Base-by-base conservation (phyloP, 2,797 vertebrate species). In the Epinephelus awoara region DNA sequence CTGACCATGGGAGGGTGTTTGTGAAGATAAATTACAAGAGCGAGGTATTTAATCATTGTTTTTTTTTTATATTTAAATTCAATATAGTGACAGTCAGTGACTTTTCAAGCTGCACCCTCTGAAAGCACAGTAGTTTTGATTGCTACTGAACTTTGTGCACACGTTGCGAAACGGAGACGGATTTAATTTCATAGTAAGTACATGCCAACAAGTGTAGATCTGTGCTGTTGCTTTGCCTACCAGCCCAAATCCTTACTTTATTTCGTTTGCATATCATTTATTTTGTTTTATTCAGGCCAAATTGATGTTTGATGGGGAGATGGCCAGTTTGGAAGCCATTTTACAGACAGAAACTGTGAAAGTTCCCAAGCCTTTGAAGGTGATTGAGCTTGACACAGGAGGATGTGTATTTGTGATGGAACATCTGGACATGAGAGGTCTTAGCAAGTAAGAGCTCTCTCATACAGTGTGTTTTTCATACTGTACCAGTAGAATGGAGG, bases 261-360 rank as follows among this genome's bases (percentile, higher is more conserved):
- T 34, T 34, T 34, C 7, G 34, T 8, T 34, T 8, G 6, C 27
- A 29, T 5, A 29, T 29, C 5, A 34, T 2, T 46, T 4, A 49
- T n/a, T 3, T 4, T 54, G 3, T 19, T 15, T 13, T 72, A 25
- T 75, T 59, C 57, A 99, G 98, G 97, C 98, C 52, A 97, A 95
- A 86, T 88, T 83, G 84, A 99, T 99, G 98, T 99, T 99, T 90
- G 96, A 96, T 84, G 98, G 98, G 2, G 98, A 99, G 92, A 93
- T 93, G 93, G 97, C 96, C 2, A 98, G 98, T 87, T 88, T 99
- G 93, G 95, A 97, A 73, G 95, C 96, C 1, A 97, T 99, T 72
- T 86, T 92, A 68, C 88, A 94, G 79, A 98, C 97, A 0, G 92
- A 92, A 63, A 95, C 93, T 1, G 90, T 99, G 54, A 95, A 92